These are phyloP conservation scores for Symphodus melops DNA, from an alignment of 2,113 vertebrate genomes.

Conservation along the genomic window DNA sequence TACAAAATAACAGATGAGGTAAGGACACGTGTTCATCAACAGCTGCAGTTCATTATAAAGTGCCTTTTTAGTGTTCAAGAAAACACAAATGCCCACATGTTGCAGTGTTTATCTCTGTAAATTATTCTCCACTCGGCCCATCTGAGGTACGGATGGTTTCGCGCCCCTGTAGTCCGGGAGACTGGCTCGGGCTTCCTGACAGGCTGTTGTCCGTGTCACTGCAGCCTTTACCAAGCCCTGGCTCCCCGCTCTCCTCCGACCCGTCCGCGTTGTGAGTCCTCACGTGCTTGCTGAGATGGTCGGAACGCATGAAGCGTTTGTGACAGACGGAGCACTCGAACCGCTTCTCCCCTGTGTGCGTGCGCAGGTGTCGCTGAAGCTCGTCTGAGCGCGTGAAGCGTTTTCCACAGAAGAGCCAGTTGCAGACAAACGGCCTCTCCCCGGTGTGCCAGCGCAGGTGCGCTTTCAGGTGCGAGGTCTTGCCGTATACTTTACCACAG, in stretches of 20 bases:
- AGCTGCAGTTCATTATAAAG: slow-evolving; percentile 70
- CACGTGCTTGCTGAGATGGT: slow-evolving; percentile 92
- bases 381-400: slow-evolving; percentile 94
- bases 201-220: slow-evolving; percentile 93
- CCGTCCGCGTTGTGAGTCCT: slow-evolving; percentile 88
- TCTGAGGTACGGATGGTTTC: slow-evolving; percentile 65
- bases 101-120: neutral
- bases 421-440: slow-evolving; percentile 93
- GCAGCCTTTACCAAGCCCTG: slow-evolving; percentile 82
- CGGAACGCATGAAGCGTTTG: slow-evolving; percentile 95
- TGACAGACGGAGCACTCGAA: slow-evolving; percentile 91
- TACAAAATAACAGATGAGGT: slow-evolving; percentile 65
- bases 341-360: slow-evolving; percentile 95
- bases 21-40: slow-evolving; percentile 63
- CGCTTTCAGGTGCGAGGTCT: slow-evolving; percentile 93
- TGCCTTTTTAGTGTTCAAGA: slow-evolving; percentile 62
- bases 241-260: slow-evolving; percentile 74
- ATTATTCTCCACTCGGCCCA: slow-evolving; percentile 73
- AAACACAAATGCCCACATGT: slow-evolving; percentile 27
- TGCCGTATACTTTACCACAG: slow-evolving; percentile 93
- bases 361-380: slow-evolving; percentile 93
- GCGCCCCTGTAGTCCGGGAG: slow-evolving; percentile 84
- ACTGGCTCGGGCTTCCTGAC: slow-evolving; percentile 88
- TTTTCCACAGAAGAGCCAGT: slow-evolving; percentile 95
- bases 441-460: slow-evolving; percentile 96